Evolutionary conservation across 2,797 vertebrate genomes (phyloP).

Genomic region (Fistularia tabacaria): DNA sequence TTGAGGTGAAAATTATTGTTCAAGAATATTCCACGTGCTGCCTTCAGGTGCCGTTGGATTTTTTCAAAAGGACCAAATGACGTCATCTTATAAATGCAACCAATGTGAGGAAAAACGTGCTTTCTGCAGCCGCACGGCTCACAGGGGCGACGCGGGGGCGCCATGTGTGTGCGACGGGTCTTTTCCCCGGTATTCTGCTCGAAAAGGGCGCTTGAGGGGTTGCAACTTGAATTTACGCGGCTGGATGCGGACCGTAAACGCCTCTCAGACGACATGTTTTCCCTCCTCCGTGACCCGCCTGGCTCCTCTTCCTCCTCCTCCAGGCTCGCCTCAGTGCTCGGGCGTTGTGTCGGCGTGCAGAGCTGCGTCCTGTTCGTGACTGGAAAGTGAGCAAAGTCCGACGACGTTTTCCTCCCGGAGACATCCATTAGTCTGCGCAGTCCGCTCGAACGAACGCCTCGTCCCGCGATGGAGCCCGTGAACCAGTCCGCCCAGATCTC

Average conservation of each 20-base stretch:
- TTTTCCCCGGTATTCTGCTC: too few species aligned
- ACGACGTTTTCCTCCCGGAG: constrained; percentile 4
- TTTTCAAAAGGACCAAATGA: neutral
- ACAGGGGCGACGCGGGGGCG: too few species aligned
- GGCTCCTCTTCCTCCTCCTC: constrained; percentile 48
- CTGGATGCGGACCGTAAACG: too few species aligned
- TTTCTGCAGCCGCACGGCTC: too few species aligned
- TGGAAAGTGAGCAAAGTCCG: constrained; percentile 43
- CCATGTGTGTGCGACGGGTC: too few species aligned
- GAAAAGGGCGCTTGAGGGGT: too few species aligned
- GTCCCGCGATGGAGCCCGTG: constrained; percentile 73
- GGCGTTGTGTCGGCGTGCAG: constrained; percentile 37
- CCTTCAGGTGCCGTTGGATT: constrained; percentile 28
- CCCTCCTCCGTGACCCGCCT: constrained; percentile 44
- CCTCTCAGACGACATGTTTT: constrained; percentile 46
- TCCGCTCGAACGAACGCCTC: constrained; percentile 28
- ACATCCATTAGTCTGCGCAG: constrained; percentile 13
- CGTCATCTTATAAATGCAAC: neutral
- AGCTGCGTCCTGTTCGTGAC: constrained; percentile 41
- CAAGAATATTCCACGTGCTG: constrained; percentile 41
- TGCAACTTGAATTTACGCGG: neutral
- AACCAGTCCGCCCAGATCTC: constrained; percentile 79
- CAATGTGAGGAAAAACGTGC: fast-evolving
- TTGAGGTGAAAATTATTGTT: constrained; percentile 13
- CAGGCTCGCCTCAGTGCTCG: constrained; percentile 34